Evolutionary conservation across 2,888 invertebrate species (phyloP).

Genomic region (Choristoneura rosaceana): DNA sequence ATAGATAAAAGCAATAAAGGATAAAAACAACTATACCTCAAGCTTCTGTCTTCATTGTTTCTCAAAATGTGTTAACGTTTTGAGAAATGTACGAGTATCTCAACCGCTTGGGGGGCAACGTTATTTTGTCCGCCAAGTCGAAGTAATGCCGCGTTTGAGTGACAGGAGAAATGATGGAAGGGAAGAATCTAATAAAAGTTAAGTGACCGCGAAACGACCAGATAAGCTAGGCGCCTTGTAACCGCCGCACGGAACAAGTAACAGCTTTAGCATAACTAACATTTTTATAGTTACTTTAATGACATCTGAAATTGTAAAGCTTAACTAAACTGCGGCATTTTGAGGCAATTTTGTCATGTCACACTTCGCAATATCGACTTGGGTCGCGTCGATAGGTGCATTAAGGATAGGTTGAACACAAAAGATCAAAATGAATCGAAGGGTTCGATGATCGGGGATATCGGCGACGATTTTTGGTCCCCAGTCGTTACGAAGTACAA

Average conservation of each 20-base stretch:
- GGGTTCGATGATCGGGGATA: slow-evolving; percentile 35
- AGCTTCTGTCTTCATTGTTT: not conserved
- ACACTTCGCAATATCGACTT: slow-evolving; percentile 18
- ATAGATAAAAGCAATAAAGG: too few species aligned
- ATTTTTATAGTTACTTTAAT: slow-evolving; percentile 20
- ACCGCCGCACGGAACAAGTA: slow-evolving; percentile 26
- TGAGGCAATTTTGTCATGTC: slow-evolving; percentile 11
- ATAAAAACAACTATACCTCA: not conserved
- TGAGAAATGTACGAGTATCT: not conserved
- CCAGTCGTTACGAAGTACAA: slow-evolving; percentile 29
- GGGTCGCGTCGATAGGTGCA: slow-evolving; percentile 17
- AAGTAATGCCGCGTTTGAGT: slow-evolving; percentile 37
- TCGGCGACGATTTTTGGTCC: slow-evolving; percentile 27
- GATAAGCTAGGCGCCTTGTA: slow-evolving; percentile 38
- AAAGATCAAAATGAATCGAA: slow-evolving; percentile 38
- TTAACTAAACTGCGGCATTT: not conserved
- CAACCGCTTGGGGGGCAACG: not conserved
- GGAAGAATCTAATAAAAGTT: slow-evolving; percentile 41
- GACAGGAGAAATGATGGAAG: slow-evolving; percentile 39
- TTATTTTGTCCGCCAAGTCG: slow-evolving; percentile 34
- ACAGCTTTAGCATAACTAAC: slow-evolving; percentile 19
- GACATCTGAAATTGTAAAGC: slow-evolving; percentile 2
- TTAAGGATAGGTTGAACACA: slow-evolving; percentile 34
- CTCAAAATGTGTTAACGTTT: slow-evolving; percentile 1
- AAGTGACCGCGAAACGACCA: slow-evolving; percentile 42